Evolutionary conservation across 2,888 invertebrate genomes (phyloP).

Genomic region (Campoletis raptor): DNA sequence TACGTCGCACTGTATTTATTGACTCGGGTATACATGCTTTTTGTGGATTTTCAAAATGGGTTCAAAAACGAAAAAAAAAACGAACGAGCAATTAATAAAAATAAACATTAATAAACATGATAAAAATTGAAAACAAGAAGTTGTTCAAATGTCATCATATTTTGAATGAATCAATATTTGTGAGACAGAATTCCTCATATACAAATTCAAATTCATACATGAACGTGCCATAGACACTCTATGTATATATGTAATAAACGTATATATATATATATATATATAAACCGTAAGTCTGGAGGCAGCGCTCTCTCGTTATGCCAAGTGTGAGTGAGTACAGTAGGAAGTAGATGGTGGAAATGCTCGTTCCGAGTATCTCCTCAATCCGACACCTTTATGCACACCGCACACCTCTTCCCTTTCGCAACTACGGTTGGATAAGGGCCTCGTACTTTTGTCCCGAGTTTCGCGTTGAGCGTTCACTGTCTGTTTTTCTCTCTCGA

Average conservation of each 20-base stretch:
- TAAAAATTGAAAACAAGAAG: too few relatives aligned
- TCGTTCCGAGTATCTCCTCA: slow-evolving; percentile 57
- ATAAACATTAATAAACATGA: too few relatives aligned
- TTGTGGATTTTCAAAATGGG: not conserved
- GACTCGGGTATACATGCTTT: too few relatives aligned
- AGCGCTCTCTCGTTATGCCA: slow-evolving; percentile 33
- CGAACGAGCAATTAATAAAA: not conserved
- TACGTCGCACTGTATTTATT: too few relatives aligned
- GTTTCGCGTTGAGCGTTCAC: slow-evolving; percentile 41
- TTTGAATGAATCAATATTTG: not conserved
- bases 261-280: slow-evolving; percentile 16
- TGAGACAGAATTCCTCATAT: not conserved
- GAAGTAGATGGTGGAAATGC: slow-evolving; percentile 51
- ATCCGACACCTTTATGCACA: slow-evolving; percentile 53
- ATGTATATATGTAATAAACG: slow-evolving; percentile 3
- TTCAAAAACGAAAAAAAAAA: not conserved
- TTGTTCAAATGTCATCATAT: not conserved
- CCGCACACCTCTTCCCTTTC: not conserved
- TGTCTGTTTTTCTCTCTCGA: slow-evolving; percentile 26
- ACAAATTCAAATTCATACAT: not conserved
- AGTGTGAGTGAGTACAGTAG: slow-evolving; percentile 34
- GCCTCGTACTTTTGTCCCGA: slow-evolving; percentile 36
- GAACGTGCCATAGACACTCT: not conserved
- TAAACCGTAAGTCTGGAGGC: slow-evolving; percentile 16
- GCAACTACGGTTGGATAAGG: slow-evolving; percentile 28